Base-by-base conservation (phyloP, 2,113 vertebrate genomes). In the Sebastes schlegelii region DNA sequence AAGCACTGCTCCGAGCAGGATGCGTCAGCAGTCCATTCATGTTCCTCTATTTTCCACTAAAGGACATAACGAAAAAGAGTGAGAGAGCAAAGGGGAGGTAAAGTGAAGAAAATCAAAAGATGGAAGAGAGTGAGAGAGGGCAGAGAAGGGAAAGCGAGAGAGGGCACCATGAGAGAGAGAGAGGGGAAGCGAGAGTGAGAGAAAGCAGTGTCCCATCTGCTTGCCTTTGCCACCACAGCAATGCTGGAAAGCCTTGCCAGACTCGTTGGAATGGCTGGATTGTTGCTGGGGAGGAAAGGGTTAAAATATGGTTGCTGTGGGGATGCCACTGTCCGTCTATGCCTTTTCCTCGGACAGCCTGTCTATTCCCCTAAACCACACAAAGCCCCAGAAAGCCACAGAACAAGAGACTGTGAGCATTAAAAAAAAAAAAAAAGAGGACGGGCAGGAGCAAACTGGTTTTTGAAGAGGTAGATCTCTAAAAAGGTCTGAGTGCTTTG, bases 21-120 rank as follows among this genome's bases (percentile, higher is more conserved):
- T 97, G 96, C 95, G 96, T 96, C 97, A 97, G 96, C 95, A 95
- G 94, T 96, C 95, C 96, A 96, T 96, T 95, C 96, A 96, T 96
- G 95, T 95, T 96, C 92, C 74, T 82, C 57, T 77, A 48, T 67
- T 81, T 90, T 88, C 83, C 86, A 95, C 92, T 94, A 95, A 96
- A 96, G 94, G 94, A 96, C 93, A 95, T 66, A 54, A 80, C 65
- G 46, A 79, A 57, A 88, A 84, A 82, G 68, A 74, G 58, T 9
- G 19, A 74, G 62, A 60, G 42, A 72, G 52, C 42, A 63, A 34
- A 74, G 45, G 66, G 52, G 26, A 70, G 64, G 51, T 51, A 13
- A 71, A 68, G 45, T 54, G 26, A 75, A 84, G 62, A 74, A 54
- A 84, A 71, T 85, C 40, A 71, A 68, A 76, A 60, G 64, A 58